Base-by-base conservation (phyloP, 2,113 vertebrate genomes). In the Pterophyllum scalare region DNA sequence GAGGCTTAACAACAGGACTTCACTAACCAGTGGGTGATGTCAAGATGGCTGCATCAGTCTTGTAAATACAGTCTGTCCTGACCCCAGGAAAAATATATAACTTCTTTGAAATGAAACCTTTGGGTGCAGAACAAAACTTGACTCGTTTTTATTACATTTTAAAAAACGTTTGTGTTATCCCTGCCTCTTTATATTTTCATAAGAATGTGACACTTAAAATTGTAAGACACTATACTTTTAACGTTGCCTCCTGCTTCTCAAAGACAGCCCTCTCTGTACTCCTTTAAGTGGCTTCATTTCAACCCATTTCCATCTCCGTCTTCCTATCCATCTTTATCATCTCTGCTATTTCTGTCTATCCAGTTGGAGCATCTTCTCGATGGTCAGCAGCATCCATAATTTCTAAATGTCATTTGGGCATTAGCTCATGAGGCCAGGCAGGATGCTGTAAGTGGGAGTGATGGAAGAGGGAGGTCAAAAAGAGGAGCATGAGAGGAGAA, bases 371-470 rank as follows among this genome's bases (percentile, higher is more conserved):
- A 22, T 77, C 61, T 22, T 83, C 83, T 56, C 6, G n/a, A 33
- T 79, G 59, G 60, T 87, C 86, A 74, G 87, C 82, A 67, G 60
- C 85, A 72, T 81, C 85, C 40, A 79, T 86, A 35, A 83, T 85
- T 87, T 87, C 59, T 65, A 91, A 94, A 94, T 91, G 93, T 91
- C 89, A 92, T 90, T 67, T 90, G 83, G 75, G 72, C 90, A 85
- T 91, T 88, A 85, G 83, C 65, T 79, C 75, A 52, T 7, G 22
- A 77, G 80, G 75, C 64, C 85, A 72, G 88, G 80, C 87, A 79
- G 88, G 85, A 92, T 49, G 88, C 79, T 81, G 38, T 19, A 13
- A 83, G 59, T 14, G 56, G 24, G 62, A 72, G 56, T 80, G 87
- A 87, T 85, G 85, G 88, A 80, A 40, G 79, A 80, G 82, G 62